Base-by-base conservation (phyloP, 2,113 vertebrate genomes). In the Nothobranchius furzeri region DNA sequence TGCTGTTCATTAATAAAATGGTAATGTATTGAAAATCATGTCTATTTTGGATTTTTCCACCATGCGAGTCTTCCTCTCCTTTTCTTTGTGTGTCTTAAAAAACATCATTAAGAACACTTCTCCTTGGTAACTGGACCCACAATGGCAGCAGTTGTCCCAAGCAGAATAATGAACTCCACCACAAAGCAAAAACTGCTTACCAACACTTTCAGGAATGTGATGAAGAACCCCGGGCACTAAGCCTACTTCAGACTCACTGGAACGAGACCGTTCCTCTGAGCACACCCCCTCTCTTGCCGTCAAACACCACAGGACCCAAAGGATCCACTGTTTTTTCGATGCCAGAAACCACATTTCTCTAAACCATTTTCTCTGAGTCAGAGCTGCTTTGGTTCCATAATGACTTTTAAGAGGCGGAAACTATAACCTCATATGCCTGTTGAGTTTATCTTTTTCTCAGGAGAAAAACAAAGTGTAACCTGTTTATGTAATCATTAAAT, bases 171-270 rank as follows among this genome's bases (percentile, higher is more conserved):
- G 15, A 2, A 7, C 14, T 48, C 47, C 47, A 48, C 47, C 47
- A n/a, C 47, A 48, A 48, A 48, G 47, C 47, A 48, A 48, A 48
- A 50, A 50, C 48, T 50, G 48, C n/a, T 20, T 50, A 50, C 47
- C 17, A 50, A 50, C 48, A 50, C 9, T 50, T 50, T 50, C n/a
- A 9, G 12, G 48, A 50, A 17, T 9, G n/a, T 50, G 48, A 50
- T 50, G 17, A 20, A 50, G n/a, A 50, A 50, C n/a, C 48, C 48
- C 4, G n/a, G 48, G 48, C 48, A 20, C 15, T 9, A 6, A 20
- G 48, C 48, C 48, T n/a, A 50, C 48, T 20, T 50, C 48, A 20
- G 48, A 50, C 20, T 14, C 14, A 15, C 47, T 48, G 47, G 47
- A 48, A 48, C 47, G 15, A n/a, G 47, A 14, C 47, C 6, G 47